These are phyloP conservation scores for Ascidia mentula DNA, from an alignment of 23 tunicate species.

Conservation along the genomic window DNA sequence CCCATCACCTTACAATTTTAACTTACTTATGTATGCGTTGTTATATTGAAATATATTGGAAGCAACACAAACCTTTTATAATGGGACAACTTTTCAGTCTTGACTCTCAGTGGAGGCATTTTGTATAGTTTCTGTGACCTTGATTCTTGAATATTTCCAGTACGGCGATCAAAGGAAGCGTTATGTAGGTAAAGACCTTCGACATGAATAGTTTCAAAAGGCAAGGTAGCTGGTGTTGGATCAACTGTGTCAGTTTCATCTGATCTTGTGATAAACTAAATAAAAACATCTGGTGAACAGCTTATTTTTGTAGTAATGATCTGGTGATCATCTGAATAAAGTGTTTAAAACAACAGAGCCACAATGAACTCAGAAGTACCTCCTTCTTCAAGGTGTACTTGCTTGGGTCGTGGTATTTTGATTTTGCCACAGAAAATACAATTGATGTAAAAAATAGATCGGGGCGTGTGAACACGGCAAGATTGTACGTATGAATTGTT, in stretches of 20 bases:
- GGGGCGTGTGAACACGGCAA: conserved; percentile 65
- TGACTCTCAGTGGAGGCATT: conserved; percentile 36
- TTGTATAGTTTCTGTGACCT: conserved; percentile 4
- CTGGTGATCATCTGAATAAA: not conserved
- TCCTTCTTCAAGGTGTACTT: conserved; percentile 29
- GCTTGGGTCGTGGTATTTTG: conserved; percentile 45
- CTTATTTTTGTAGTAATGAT: not conserved
- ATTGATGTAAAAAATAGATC: conserved; percentile 57
- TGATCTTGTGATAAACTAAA: conserved; percentile 17
- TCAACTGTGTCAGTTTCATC: not conserved
- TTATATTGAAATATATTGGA: not conserved
- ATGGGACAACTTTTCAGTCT: conserved; percentile 26
- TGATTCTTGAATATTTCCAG: conserved; percentile 28
- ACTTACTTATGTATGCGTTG: not conserved
- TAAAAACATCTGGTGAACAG: not conserved
- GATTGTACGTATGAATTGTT: conserved; percentile 39
- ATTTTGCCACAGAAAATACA: conserved; percentile 44
- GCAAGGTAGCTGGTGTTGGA: not conserved
- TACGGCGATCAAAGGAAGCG: conserved; percentile 27
- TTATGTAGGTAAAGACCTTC: conserved; percentile 47
- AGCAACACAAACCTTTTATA: conserved; percentile 4
- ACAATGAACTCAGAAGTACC: conserved; percentile 15
- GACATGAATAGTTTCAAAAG: conserved; percentile 41
- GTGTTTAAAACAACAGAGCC: not conserved
- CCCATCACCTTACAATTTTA: too few relatives aligned